Base-by-base conservation (phyloP, 2,113 vertebrate species). In the Illadopsis cleaveri region DNA sequence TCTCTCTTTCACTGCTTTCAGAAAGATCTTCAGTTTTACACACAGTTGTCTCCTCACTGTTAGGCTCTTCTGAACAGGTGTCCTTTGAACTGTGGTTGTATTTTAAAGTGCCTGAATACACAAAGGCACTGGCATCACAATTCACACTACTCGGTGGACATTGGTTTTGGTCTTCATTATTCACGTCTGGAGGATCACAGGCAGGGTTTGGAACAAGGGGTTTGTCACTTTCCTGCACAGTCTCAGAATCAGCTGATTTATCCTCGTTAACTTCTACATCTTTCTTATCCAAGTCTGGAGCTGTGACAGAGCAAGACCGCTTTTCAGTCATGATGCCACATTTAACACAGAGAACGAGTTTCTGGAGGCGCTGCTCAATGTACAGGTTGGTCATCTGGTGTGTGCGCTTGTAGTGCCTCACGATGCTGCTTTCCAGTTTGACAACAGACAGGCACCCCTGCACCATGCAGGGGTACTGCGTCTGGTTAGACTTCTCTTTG, bases 391-490 rank as follows among this genome's bases (percentile, higher is more conserved):
- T 84, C 98, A 99, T 98, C 91, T 97, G 98, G 94, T 99, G 99
- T 5, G 98, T 98, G 12, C 71, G 98, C 68, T 98, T 95, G 48
- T 99, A 99, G 97, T 99, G 99, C 47, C 99, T 98, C 56, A 98
- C 95, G 19, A 99, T 98, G 83, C 99, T 99, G 78, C 98, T 97
- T 45, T 98, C 97, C 93, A 99, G 80, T 8, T 98, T 98, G 54
- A 99, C 99, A 2, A 99, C 99, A 6, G 99, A 99, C 80, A 98
- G 97, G 38, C 99, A 99, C 16, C 99, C 98, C 95, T 98, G 98
- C 15, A 99, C 89, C 99, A 99, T 99, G 97, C 99, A 99, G 1
- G 99, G 99, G 82, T 98, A 99, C 65, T 99, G 98, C 0, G 98
- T 98, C 37, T 98, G 98, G 60, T 98, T 90, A 64, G 97, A 98